phyloP scores from a whole-genome alignment of 35 echinoderm and acorn worm genomes.

The Chiridota heheva region DNA sequence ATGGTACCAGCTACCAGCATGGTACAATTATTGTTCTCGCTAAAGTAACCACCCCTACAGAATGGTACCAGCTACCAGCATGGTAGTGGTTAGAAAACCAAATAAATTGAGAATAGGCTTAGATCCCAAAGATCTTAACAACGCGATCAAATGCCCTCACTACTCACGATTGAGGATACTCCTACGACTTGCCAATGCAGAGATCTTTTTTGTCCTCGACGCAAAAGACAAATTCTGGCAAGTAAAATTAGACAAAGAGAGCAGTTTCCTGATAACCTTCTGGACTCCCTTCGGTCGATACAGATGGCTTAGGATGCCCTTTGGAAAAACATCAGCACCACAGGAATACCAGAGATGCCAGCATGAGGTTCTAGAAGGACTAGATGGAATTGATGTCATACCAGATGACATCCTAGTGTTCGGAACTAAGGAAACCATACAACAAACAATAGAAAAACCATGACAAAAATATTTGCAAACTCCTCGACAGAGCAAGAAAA shows the following conservation, averaged over 20 bases:
- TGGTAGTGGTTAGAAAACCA: slow-evolving; percentile 12
- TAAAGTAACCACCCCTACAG: slow-evolving; percentile 1
- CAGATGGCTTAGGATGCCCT: slow-evolving; percentile 57
- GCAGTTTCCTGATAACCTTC: slow-evolving; percentile 38
- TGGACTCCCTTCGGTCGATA: slow-evolving; percentile 52
- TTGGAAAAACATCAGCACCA: slow-evolving; percentile 51
- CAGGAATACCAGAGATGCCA: slow-evolving; percentile 57
- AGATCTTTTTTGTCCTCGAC: slow-evolving; percentile 41
- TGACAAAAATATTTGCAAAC: slow-evolving; percentile 22
- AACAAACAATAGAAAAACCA: slow-evolving; percentile 32
- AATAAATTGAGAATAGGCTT: slow-evolving; percentile 14
- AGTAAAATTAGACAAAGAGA: slow-evolving; percentile 53
- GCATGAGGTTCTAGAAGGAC: slow-evolving; percentile 37
- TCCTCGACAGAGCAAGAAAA: slow-evolving; percentile 24
- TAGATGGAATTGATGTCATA: slow-evolving; percentile 24
- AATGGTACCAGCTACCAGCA: slow-evolving; percentile 8
- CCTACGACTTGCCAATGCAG: slow-evolving; percentile 38
- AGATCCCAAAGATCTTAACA: background rate
- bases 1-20: too few relatives aligned
- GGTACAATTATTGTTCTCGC: background rate
- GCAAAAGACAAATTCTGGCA: slow-evolving; percentile 49
- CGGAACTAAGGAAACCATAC: slow-evolving; percentile 35
- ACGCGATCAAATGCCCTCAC: background rate
- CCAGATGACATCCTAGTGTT: slow-evolving; percentile 51
- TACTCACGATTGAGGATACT: slow-evolving; percentile 42